Base-by-base conservation (phyloP, 1,140 invertebrate genomes). In the Muscidifurax raptorellus region DNA sequence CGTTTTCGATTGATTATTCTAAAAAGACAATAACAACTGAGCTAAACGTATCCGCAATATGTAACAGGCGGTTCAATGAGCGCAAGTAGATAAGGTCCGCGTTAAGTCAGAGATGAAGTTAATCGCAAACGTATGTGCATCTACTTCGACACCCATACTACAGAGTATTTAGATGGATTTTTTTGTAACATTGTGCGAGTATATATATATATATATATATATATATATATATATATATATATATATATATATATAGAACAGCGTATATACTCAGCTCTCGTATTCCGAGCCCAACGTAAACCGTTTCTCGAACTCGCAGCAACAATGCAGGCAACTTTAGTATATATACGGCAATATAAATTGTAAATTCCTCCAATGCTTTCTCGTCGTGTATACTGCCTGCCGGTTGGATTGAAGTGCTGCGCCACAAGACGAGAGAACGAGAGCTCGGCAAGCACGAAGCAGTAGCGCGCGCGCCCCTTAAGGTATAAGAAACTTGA, bases 401-500 rank as follows among this genome's bases (percentile, higher is more conserved):
- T 15, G 27, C 27, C 67, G 67, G 25, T 13, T 13, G 28, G 25
- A 28, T 30, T 27, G 67, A 69, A 69, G 25, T 27, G 27, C 67
- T 40, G 71, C 71, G 30, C 32, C 71, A 13, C 18, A 40, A 74
- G 22, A 74, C 71, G 52, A 36, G 22, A 74, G 30, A 9, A 74
- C 71, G 52, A 36, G 22, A 74, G 30, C 71, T 74, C 27, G 18
- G 22, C 28, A 74, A 32, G 28, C 71, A 36, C 5, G 28, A 72
- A 72, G 10, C 12, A 36, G 25, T 12, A 72, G 6, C 27, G 22
- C 15, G 40, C 22, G 36, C 36, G 36, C 10, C 18, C 32, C 30
- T 22, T 0, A 32, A 82, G 44, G 47, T 32, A 25, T 32, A 82
- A 74, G 69, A 82, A 74, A 82, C 69, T 72, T 44, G 69, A 74